These are phyloP conservation scores for Labeo rohita DNA, from an alignment of 2,113 vertebrate genomes.

Conservation along the genomic window DNA sequence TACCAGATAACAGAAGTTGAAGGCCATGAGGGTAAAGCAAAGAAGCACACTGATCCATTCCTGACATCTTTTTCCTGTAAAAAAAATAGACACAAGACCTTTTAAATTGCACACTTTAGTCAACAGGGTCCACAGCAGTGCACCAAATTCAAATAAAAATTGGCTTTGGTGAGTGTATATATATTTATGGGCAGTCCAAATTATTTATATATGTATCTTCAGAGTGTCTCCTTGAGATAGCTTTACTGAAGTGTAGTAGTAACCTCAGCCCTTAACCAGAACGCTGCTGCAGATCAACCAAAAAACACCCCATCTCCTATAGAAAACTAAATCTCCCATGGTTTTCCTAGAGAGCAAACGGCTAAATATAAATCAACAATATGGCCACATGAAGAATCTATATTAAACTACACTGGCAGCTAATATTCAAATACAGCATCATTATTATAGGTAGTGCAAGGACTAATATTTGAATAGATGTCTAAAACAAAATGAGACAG, in stretches of 20 bases:
- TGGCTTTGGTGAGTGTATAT: neutral
- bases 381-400: neutral
- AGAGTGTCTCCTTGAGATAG: neutral
- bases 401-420: neutral
- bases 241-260: neutral
- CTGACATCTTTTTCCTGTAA: slow-evolving; percentile 89
- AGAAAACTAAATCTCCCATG: neutral
- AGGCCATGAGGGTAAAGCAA: slow-evolving; percentile 91
- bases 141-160: neutral
- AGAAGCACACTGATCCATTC: slow-evolving; percentile 93
- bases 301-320: neutral
- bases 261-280: neutral
- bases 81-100: neutral
- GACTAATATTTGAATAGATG: neutral
- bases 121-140: neutral
- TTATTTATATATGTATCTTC: no score
- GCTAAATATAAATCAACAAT: neutral
- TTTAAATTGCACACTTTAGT: neutral
- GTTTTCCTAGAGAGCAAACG: neutral
- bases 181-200: neutral
- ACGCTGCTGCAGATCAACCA: neutral
- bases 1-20: slow-evolving; percentile 90
- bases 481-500: neutral
- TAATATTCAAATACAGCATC: neutral
- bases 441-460: neutral